Conservation (phyloP, 2,888 invertebrate genomes). For the Sarcophaga variegata region DNA sequence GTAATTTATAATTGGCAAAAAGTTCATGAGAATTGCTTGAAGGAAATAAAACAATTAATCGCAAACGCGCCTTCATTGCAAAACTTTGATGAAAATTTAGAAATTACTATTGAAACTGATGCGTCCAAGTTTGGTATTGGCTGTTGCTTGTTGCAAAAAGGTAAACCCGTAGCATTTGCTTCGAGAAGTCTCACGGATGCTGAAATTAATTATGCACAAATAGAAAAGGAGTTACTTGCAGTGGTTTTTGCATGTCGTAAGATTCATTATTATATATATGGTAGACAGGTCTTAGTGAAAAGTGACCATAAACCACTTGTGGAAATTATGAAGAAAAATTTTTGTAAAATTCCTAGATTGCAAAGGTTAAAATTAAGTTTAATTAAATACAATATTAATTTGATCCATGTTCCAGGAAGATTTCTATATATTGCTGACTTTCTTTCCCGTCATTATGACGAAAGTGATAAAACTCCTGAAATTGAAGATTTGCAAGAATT, state of each 20-base stretch:
- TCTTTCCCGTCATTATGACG: too few species aligned
- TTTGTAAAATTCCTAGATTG: constrained; percentile 74
- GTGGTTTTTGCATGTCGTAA: too few species aligned
- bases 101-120: constrained; percentile 75
- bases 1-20: constrained; percentile 60
- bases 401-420: too few species aligned
- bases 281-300: constrained; percentile 69
- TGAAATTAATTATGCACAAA: constrained; percentile 76
- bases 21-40: constrained; percentile 53
- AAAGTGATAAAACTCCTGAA: constrained; percentile 10
- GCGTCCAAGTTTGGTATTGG: constrained; percentile 69
- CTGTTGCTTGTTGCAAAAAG: constrained; percentile 74
- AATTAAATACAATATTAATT: too few species aligned
- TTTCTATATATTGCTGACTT: too few species aligned
- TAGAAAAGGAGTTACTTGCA: constrained; percentile 77
- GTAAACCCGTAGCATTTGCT: constrained; percentile 75
- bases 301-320: constrained; percentile 77
- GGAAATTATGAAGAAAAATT: constrained; percentile 72
- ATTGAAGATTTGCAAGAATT: constrained; percentile 20
- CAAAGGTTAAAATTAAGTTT: too few species aligned
- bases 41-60: constrained; percentile 58
- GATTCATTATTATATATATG: constrained; percentile 77
- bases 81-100: constrained; percentile 62
- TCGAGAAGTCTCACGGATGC: constrained; percentile 70
- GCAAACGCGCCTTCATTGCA: constrained; percentile 42